Percentiles rank a stretch among this genome's conserved stretches.
Evolutionary conservation across 2,113 vertebrate genomes (phyloP).

Genomic region (Cynopterus brachyotis): DNA sequence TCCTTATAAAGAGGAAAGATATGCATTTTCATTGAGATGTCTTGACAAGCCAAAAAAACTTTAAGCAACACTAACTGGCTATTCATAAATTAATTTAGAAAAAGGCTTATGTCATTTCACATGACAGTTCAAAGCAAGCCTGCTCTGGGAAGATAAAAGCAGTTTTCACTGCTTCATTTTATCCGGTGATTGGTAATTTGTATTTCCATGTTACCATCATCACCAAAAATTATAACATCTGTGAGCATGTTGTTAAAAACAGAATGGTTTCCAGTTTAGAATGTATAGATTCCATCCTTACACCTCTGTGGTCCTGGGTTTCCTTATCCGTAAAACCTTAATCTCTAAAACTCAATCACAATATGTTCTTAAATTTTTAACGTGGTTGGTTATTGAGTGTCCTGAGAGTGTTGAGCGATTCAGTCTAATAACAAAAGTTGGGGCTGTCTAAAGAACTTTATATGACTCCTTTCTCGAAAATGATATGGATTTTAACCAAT

Average conservation of each 20-base stretch:
- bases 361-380: background rate
- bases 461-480: background rate
- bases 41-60: background rate
- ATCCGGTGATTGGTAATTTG: background rate
- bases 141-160: background rate
- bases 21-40: background rate
- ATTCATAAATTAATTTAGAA: background rate
- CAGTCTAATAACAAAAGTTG: background rate
- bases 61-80: background rate
- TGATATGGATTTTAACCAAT: background rate
- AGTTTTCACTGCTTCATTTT: background rate
- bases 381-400: background rate
- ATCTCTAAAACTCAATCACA: background rate
- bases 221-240: background rate
- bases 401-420: background rate
- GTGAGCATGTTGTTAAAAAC: background rate
- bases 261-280: background rate
- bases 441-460: background rate
- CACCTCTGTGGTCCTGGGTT: background rate
- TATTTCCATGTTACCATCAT: background rate
- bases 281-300: background rate
- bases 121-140: background rate
- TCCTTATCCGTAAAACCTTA: background rate
- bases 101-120: background rate
- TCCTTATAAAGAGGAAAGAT: background rate